Evolutionary conservation across 2,888 invertebrate genomes (phyloP).

Genomic region (Agriopis leucophaearia): DNA sequence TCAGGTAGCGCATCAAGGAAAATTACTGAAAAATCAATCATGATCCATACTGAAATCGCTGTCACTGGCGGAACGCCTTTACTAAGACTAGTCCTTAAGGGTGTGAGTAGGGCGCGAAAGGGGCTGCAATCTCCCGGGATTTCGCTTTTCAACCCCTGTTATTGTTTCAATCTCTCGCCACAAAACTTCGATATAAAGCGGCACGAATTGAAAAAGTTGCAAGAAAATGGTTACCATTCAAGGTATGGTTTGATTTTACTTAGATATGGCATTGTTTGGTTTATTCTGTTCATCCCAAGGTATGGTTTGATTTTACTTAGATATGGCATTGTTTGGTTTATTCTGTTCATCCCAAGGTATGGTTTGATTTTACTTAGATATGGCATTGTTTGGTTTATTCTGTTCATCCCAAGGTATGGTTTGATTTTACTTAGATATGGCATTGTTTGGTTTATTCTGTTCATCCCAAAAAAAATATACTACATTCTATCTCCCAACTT

Average conservation of each 20-base stretch:
- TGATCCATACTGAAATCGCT: constrained; percentile 28
- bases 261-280: constrained; percentile 23
- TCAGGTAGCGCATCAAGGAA: no score
- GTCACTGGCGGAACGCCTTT: constrained; percentile 37
- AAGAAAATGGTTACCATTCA: constrained; percentile 39
- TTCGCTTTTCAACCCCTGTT: constrained; percentile 72
- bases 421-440: no score
- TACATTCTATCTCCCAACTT: no score
- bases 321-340: constrained; percentile 3
- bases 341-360: no score
- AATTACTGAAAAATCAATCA: background rate
- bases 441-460: no score
- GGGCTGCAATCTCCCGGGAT: constrained; percentile 64
- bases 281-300: background rate
- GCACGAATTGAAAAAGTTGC: constrained; percentile 50
- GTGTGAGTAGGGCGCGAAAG: constrained; percentile 46
- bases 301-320: constrained; percentile 37
- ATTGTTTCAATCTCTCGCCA: constrained; percentile 81
- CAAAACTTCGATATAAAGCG: constrained; percentile 52
- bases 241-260: constrained; percentile 34
- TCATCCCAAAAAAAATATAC: no score
- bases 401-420: no score
- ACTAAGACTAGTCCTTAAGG: constrained; percentile 45
- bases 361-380: constrained; percentile 37
- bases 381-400: background rate